Evolutionary conservation across 2,888 invertebrate species (phyloP), one percentile per base, ranked within the genome.

Genomic region (Parnassius glacialis): DNA sequence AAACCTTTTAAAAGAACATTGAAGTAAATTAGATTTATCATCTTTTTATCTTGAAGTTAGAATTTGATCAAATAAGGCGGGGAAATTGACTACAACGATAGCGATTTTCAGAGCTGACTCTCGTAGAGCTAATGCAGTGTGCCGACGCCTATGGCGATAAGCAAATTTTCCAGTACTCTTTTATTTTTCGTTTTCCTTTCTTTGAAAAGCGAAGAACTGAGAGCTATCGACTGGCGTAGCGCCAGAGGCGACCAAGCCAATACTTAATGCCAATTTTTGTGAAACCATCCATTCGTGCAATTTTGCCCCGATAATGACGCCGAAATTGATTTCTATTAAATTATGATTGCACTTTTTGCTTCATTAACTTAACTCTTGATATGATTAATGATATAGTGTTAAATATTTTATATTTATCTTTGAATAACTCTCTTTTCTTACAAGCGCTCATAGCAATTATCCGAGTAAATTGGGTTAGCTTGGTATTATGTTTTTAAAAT

Each of bases 261-360:
- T 67, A 67, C 64, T 73, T 73, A 73, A 72, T 70, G 71, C 68
- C 72, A 74, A 72, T 73, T 73, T 72, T 70, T 70, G 65, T 66
- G 61, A 71, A 73, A 67, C 62, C 70, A 65, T 64, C 67, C 62
- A 59, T 62, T 56, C 62, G 34, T 25, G 1, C 25, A 52, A 16
- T 34, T 56, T 57, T 50, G 48, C 20, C 1, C n/a, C 54, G 50
- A 51, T 58, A 52, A 57, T 53, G 57, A 52, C 47, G 20, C 44
- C 34, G 11, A 7, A 55, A 60, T 54, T 41, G 44, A 55, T 45
- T 52, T 34, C 7, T 34, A 34, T 34, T 34, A 34, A 34, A 34
- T 34, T 5, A 1, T 7, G 34, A 34, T 34, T 34, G 34, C 34
- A 34, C 7, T 34, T 34, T 3, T 34, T 34, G 34, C 5, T 34